Percentiles rank a stretch among this genome's conserved stretches.
These are phyloP conservation scores for Thunnus thynnus DNA, from an alignment of 2,113 vertebrate species.

Conservation along the genomic window DNA sequence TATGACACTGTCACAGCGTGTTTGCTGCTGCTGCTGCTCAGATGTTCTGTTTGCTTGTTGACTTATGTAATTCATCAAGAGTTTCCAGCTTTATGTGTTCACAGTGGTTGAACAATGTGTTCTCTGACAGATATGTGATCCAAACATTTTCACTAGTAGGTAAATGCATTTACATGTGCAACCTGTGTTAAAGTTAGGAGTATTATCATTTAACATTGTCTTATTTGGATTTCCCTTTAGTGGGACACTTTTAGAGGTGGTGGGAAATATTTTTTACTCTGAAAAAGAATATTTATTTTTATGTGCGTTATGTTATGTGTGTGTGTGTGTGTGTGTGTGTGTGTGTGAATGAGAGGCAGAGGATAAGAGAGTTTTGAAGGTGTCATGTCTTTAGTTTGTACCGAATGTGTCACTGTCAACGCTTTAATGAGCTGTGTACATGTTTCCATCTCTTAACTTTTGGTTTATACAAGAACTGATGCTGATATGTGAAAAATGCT, in stretches of 20 bases:
- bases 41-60: constrained; percentile 22
- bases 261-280: not conserved
- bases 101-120: not conserved
- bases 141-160: no score
- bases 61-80: not conserved
- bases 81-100: constrained; percentile 2
- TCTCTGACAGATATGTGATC: constrained; percentile 5
- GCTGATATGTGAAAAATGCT: not conserved
- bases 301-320: not conserved
- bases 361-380: not conserved
- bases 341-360: not conserved
- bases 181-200: constrained; percentile 23
- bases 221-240: not conserved
- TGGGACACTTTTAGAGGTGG: not conserved
- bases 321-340: not conserved
- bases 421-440: constrained; percentile 1
- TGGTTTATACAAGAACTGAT: not conserved
- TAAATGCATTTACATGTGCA: not conserved
- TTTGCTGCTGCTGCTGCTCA: constrained; percentile 41
- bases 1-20: not conserved
- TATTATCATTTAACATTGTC: not conserved
- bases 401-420: constrained; percentile 13
- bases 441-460: no score
- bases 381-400: constrained; percentile 21
- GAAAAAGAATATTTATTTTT: constrained; percentile 12